phyloP scores from a whole-genome alignment of 2,888 invertebrate genomes.

The Pseudococcus jackbeardsleyi region DNA sequence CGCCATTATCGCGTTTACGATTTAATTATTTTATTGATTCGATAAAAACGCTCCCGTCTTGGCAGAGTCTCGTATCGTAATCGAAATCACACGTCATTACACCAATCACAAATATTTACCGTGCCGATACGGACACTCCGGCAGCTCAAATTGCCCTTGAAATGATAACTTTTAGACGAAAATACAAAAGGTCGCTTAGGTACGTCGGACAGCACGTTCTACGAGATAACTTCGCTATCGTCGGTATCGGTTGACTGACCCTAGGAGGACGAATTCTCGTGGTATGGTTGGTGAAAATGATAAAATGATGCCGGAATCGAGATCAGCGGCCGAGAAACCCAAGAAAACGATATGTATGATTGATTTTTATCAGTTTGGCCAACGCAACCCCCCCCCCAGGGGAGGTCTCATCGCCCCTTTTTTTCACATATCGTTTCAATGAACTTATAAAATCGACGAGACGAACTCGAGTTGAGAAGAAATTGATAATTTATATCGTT shows the following conservation, averaged over 20 bases:
- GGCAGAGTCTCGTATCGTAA: not conserved
- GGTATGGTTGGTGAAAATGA: not conserved
- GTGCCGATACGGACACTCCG: not conserved
- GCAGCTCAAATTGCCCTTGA: constrained; percentile 7
- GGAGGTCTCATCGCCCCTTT: not conserved
- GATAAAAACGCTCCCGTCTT: not conserved
- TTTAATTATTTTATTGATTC: constrained; percentile 29
- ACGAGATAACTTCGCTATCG: not conserved
- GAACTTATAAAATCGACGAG: not conserved
- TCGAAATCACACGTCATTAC: constrained; percentile 1
- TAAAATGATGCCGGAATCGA: not conserved
- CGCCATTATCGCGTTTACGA: not conserved
- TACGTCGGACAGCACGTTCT: not conserved
- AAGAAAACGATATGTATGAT: not conserved
- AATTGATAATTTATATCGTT: not conserved
- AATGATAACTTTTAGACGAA: not conserved
- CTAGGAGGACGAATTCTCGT: not conserved
- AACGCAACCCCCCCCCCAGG: not conserved
- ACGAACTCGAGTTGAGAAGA: not conserved
- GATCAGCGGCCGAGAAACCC: not conserved
- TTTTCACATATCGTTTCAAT: not conserved
- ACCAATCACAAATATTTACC: constrained; percentile 24
- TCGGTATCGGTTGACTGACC: constrained; percentile 6
- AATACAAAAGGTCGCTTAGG: constrained; percentile 14
- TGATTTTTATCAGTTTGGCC: not conserved